phyloP scores from a whole-genome alignment of 1,140 invertebrate genomes.

The Hypothenemus hampei region DNA sequence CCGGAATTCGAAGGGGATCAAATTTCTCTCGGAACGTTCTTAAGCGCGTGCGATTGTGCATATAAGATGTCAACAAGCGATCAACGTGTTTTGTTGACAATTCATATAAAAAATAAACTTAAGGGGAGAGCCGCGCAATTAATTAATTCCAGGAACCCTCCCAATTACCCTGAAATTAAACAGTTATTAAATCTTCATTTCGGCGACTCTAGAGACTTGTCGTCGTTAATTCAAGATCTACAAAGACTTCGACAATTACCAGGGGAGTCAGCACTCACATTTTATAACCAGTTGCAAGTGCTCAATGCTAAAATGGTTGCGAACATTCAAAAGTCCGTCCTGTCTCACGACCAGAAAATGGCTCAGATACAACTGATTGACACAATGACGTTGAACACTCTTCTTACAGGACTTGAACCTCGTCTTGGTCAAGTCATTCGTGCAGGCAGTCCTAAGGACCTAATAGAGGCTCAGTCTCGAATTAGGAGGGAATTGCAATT shows the following conservation, averaged over 20 bases:
- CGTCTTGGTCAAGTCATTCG: constrained; percentile 11
- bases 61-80: constrained; percentile 1
- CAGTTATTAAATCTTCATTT: constrained; percentile 13
- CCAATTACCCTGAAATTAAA: constrained; percentile 9
- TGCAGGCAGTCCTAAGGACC: constrained; percentile 6
- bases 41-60: constrained; percentile 10
- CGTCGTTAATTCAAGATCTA: constrained; percentile 13
- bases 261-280: constrained; percentile 3
- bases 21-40: constrained; percentile 14
- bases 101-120: constrained; percentile 21
- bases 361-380: constrained; percentile 5
- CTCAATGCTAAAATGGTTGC: constrained; percentile 14
- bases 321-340: constrained; percentile 5
- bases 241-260: constrained; percentile 9
- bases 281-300: constrained; percentile 4
- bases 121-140: constrained; percentile 8
- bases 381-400: constrained; percentile 12
- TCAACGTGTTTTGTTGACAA: constrained; percentile 11
- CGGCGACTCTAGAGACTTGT: constrained; percentile 10
- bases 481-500: constrained; percentile 20
- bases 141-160: constrained; percentile 10
- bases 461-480: constrained; percentile 5
- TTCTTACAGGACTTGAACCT: constrained; percentile 17
- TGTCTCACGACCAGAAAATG: constrained; percentile 8
- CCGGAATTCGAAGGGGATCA: constrained; percentile 18